Conservation (phyloP, 2,113 vertebrate genomes). For the Hippocampus barbouri region DNA sequence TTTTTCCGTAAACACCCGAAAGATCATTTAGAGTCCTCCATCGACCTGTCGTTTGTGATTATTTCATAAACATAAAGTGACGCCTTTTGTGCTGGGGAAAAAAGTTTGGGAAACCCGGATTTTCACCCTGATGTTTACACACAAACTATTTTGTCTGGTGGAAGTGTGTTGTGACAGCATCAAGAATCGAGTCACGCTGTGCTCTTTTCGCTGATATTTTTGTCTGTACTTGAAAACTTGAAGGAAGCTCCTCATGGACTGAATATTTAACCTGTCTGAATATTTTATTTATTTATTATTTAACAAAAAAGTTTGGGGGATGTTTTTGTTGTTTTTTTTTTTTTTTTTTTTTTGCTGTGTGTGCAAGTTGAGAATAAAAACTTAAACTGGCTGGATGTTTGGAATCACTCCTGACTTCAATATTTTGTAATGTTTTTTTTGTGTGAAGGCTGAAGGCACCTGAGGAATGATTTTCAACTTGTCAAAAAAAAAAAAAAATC, state of each 20-base stretch:
- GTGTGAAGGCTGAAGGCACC: too few species aligned
- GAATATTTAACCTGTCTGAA: neutral
- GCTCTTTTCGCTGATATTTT: neutral
- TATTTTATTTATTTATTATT: slow-evolving; percentile 4
- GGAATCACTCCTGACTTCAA: too few species aligned
- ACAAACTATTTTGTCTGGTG: neutral
- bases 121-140: neutral
- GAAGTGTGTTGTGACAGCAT: neutral
- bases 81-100: neutral
- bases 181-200: neutral
- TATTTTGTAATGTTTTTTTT: too few species aligned
- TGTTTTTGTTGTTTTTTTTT: neutral
- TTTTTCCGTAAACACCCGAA: neutral
- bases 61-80: too few species aligned
- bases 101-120: neutral
- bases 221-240: neutral
- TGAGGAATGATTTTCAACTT: too few species aligned
- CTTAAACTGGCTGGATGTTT: too few species aligned
- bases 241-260: neutral
- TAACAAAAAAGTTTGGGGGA: neutral
- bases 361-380: neutral
- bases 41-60: neutral
- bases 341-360: neutral
- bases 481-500: too few species aligned
- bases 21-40: neutral